These are phyloP conservation scores for Cynaeus angustus DNA, from an alignment of 2,888 invertebrate genomes.

Conservation along the genomic window DNA sequence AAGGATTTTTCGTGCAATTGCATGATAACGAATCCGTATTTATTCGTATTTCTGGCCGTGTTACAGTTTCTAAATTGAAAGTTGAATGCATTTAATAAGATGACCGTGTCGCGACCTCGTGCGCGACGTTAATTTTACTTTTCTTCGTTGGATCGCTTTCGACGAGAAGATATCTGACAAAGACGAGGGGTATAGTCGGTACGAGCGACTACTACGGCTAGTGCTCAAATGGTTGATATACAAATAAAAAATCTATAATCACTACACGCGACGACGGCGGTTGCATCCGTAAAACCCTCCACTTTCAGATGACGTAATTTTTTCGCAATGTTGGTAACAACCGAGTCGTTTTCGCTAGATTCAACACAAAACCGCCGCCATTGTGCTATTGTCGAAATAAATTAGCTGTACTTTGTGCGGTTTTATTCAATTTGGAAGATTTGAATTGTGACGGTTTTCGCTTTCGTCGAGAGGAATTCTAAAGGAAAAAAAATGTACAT, in stretches of 20 bases:
- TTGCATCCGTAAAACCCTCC: not conserved
- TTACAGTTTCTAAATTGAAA: conserved; percentile 48
- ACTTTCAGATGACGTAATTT: too few relatives aligned
- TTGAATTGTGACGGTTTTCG: too few relatives aligned
- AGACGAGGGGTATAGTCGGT: not conserved
- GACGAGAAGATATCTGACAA: not conserved
- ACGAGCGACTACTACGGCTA: not conserved
- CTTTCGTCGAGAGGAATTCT: not conserved
- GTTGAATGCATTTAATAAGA: conserved; percentile 44
- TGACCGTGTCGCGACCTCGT: conserved; percentile 19
- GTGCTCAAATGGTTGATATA: too few relatives aligned
- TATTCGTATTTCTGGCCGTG: conserved; percentile 36
- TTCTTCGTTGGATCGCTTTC: conserved; percentile 27
- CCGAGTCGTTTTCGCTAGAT: too few relatives aligned
- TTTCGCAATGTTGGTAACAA: too few relatives aligned
- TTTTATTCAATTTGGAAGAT: too few relatives aligned
- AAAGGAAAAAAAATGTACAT: too few relatives aligned
- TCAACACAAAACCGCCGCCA: too few relatives aligned
- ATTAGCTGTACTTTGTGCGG: too few relatives aligned
- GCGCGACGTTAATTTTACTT: conserved; percentile 38
- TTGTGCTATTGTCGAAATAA: too few relatives aligned
- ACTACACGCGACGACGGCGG: not conserved
- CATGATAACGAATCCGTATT: conserved; percentile 24
- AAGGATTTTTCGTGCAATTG: not conserved
- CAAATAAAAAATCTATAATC: not conserved